These are phyloP conservation scores for Montipora capricornis DNA, from an alignment of 64 coral and sea anemone genomes.

Conservation along the genomic window DNA sequence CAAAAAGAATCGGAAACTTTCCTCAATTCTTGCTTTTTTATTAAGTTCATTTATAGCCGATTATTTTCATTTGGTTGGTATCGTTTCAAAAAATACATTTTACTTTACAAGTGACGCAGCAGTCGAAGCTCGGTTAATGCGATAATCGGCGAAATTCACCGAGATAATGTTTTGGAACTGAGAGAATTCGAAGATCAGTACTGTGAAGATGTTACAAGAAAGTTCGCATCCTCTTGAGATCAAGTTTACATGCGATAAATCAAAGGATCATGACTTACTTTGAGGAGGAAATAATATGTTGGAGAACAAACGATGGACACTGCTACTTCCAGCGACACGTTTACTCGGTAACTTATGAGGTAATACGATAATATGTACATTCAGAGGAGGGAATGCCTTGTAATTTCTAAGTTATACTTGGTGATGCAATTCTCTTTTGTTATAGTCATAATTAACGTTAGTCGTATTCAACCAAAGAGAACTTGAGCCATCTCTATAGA, in stretches of 20 bases:
- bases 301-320: constrained; percentile 10
- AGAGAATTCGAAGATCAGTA: background rate
- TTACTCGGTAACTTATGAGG: constrained; percentile 14
- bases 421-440: background rate
- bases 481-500: background rate
- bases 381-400: background rate
- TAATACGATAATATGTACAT: background rate
- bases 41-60: background rate
- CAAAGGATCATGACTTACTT: background rate
- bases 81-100: background rate
- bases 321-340: constrained; percentile 9
- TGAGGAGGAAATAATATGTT: constrained; percentile 34
- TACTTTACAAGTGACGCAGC: background rate
- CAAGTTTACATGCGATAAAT: background rate
- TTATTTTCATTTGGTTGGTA: constrained; percentile 19
- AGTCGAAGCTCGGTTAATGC: background rate
- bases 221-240: background rate
- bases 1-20: background rate
- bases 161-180: background rate
- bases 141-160: background rate
- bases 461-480: background rate
- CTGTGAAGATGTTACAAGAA: background rate
- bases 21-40: background rate
- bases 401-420: background rate
- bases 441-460: background rate